phyloP scores from a whole-genome alignment of 2,113 vertebrate genomes.

The Rana temporaria region DNA sequence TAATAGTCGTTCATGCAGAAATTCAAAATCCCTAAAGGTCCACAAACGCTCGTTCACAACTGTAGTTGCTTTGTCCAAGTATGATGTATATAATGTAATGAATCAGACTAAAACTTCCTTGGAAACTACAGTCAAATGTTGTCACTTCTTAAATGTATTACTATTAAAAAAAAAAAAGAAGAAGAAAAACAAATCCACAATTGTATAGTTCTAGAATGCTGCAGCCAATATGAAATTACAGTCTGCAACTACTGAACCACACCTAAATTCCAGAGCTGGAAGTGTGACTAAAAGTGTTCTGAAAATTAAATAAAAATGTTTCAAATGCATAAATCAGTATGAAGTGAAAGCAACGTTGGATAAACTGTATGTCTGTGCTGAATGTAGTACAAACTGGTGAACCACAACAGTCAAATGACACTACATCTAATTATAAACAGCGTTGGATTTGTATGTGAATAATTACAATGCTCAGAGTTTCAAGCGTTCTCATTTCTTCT shows the following conservation, averaged over 20 bases:
- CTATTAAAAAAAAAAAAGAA: background rate
- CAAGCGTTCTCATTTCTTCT: background rate
- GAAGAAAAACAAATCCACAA: background rate
- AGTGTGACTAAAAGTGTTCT: background rate
- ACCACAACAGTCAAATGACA: conserved; percentile 3
- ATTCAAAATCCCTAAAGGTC: no score
- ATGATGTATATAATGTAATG: no score
- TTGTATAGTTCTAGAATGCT: background rate
- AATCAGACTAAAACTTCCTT: background rate
- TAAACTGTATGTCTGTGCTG: background rate
- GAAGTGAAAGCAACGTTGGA: background rate
- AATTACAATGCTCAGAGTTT: background rate
- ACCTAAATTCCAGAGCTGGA: background rate
- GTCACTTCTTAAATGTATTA: background rate
- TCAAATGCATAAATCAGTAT: conserved; percentile 1
- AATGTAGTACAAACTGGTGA: background rate
- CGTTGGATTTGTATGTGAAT: background rate
- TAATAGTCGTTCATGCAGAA: no score
- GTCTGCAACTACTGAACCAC: background rate
- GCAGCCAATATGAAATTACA: background rate
- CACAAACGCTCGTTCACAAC: no score
- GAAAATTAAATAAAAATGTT: background rate
- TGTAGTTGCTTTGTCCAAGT: no score
- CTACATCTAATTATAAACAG: conserved; percentile 9
- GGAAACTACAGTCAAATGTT: background rate